Evolutionary conservation across 2,888 invertebrate species (phyloP), one percentile per base, ranked within the genome.

Genomic region (Agonum fuliginosum): DNA sequence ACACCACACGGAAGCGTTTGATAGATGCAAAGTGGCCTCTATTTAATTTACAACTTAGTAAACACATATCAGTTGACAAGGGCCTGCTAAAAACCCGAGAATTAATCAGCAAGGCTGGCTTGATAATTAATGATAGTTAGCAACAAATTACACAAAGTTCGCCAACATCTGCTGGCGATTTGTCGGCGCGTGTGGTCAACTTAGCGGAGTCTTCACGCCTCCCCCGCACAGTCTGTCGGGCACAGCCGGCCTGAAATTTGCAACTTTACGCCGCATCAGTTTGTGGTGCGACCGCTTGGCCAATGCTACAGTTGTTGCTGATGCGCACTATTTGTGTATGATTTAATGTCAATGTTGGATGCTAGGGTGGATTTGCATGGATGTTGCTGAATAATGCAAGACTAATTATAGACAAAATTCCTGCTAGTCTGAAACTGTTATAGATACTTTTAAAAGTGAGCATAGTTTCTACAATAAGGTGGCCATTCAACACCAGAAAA

Each of bases 101-200:
- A 67, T 72, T 72, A 54, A 72, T 51, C 51, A 72, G 24, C 70
- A 24, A 22, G 54, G 69, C 43, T 24, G 73, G 14, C n/a, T 41
- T 77, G 69, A 70, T 77, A 70, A 77, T 77, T 77, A 77, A 77
- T 77, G 77, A 77, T 77, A 77, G 77, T 77, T 77, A 77, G 77
- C 77, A 77, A 77, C 77, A 77, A 77, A 77, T 77, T 77, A 77
- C 70, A 70, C 77, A 51, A 77, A 77, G 77, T 77, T 77, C 41
- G 62, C 54, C 72, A 72, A 72, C 72, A 54, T 72, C 70, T 70
- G 72, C 30, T 34, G 72, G 22, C 51, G 51, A 54, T 54, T 54
- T 54, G 72, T 54, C 17, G 41, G 14, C 69, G 70, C 41, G 20
- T 22, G 72, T 54, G 51, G 72, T 72, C 72, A 43, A 43, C 22